A percentile compares a stretch with the other conserved stretches of the same genome.
Conservation (phyloP, 2,797 vertebrate species). For the Diglossa cyanea region DNA sequence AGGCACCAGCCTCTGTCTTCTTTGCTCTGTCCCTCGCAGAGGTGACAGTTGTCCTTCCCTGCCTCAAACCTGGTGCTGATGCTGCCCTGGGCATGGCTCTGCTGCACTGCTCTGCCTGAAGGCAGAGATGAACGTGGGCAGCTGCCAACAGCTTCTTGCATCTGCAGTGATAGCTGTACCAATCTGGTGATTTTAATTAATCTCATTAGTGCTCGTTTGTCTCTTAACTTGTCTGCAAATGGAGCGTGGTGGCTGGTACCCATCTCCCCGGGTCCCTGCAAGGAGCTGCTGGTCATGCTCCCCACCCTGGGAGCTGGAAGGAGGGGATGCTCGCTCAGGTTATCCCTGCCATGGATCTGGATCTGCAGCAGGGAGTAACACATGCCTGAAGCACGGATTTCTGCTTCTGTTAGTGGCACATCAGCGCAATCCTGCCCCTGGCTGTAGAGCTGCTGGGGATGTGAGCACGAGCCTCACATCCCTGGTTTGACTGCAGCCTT, state of each 20-base stretch:
- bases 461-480: not conserved
- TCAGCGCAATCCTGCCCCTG: not conserved
- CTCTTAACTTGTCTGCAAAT: not conserved
- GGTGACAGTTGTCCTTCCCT: not conserved
- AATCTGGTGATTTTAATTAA: not conserved
- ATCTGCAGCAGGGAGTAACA: not conserved
- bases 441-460: constrained; percentile 8
- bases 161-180: not conserved
- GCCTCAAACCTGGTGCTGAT: not conserved
- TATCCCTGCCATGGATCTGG: not conserved
- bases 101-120: not conserved
- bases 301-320: not conserved
- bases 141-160: not conserved
- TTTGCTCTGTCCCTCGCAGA: not conserved
- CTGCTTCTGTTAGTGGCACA: not conserved
- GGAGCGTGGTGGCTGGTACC: not conserved
- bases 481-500: not conserved
- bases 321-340: not conserved
- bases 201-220: not conserved
- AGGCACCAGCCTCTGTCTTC: not conserved
- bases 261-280: rapidly evolving
- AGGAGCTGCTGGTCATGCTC: not conserved
- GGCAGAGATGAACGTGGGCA: not conserved
- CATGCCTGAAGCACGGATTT: not conserved
- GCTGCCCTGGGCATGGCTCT: not conserved